Percentiles rank a stretch among this genome's conserved stretches.
Conservation (phyloP, 2,113 vertebrate species). For the Pollachius pollachius region DNA sequence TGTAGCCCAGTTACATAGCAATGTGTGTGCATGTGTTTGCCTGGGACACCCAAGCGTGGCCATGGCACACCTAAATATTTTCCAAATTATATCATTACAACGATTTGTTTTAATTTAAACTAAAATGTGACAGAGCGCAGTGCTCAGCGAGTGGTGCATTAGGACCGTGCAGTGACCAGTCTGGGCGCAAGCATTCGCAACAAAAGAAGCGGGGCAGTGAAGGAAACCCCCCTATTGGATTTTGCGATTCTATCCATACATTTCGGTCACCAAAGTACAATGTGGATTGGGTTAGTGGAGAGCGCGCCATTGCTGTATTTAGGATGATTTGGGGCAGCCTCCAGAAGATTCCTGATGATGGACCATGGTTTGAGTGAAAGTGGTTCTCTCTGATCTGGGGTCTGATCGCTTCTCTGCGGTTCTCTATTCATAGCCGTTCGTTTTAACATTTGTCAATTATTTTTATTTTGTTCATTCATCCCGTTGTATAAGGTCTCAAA, state of each 20-base stretch:
- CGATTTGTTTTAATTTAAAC: no score
- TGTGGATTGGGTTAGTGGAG: conserved; percentile 64
- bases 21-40: no score
- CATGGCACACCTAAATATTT: no score
- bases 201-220: conserved; percentile 79
- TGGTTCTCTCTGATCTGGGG: conserved; percentile 66
- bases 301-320: conserved; percentile 66
- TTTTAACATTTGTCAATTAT: conserved; percentile 3
- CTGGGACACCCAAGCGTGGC: no score
- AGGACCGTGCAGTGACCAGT: conserved; percentile 82
- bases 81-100: no score
- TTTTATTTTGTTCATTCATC: conserved; percentile 18
- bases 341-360: conserved; percentile 71
- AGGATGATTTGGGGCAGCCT: conserved; percentile 64
- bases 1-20: no score
- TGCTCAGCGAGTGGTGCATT: conserved; percentile 77
- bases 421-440: conserved; percentile 8
- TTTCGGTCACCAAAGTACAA: conserved; percentile 66
- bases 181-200: conserved; percentile 75
- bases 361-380: conserved; percentile 67
- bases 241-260: conserved; percentile 81
- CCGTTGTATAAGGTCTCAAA: background rate
- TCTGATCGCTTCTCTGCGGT: conserved; percentile 56
- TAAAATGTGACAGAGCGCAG: no score
- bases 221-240: conserved; percentile 79